Conservation (phyloP, 2,113 vertebrate species). For the Balaeniceps rex region DNA sequence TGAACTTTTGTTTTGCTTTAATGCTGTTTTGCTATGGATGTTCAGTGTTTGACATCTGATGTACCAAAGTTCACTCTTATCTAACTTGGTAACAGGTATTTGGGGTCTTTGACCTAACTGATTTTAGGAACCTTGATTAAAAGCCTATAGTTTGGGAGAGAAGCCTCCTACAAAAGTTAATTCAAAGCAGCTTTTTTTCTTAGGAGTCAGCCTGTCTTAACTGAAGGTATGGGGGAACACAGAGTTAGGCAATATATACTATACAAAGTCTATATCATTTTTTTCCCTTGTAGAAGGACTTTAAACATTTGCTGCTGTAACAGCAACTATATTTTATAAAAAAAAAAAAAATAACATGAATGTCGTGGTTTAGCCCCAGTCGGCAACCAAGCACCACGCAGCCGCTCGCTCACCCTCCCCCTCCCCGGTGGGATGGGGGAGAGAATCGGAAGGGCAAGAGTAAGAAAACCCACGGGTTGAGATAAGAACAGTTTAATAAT, state of each 20-base stretch:
- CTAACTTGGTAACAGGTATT: neutral
- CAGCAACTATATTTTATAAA: neutral
- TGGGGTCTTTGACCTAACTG: neutral
- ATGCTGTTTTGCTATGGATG: neutral
- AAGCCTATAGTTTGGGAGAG: neutral
- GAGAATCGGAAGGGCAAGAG: no score
- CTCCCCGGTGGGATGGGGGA: no score
- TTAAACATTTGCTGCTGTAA: neutral
- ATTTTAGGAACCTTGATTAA: neutral
- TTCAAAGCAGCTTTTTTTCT: neutral
- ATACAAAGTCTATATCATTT: neutral
- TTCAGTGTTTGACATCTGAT: neutral
- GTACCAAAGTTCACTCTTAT: neutral
- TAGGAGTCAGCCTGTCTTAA: neutral
- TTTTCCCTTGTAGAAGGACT: neutral
- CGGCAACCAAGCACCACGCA: no score
- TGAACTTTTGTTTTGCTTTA: neutral
- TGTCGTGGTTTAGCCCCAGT: no score
- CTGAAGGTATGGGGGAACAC: neutral
- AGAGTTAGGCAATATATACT: neutral
- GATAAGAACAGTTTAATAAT: no score
- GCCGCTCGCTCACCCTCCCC: no score
- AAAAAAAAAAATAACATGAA: no score
- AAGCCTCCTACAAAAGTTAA: neutral
- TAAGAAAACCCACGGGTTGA: no score